phyloP scores from a whole-genome alignment of 2,888 invertebrate species.

The Plagodis pulveraria region DNA sequence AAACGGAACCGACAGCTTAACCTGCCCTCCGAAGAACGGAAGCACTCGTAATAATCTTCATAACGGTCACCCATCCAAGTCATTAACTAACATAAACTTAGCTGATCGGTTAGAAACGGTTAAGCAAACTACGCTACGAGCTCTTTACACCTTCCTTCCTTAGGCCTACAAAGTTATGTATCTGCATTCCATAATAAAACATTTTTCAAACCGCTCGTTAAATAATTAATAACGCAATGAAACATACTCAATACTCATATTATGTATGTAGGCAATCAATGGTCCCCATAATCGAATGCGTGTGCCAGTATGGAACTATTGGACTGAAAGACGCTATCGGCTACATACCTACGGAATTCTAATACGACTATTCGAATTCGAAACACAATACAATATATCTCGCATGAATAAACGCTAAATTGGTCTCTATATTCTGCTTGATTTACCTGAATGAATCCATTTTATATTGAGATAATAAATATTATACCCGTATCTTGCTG shows the following conservation, averaged over 20 bases:
- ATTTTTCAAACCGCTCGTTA: background rate
- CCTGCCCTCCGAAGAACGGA: no score
- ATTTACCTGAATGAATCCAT: slow-evolving; percentile 25
- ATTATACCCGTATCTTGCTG: slow-evolving; percentile 5
- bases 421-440: slow-evolving; percentile 28
- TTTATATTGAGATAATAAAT: slow-evolving; percentile 6
- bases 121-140: no score
- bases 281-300: slow-evolving; percentile 6
- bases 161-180: no score
- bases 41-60: no score
- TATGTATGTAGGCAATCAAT: background rate
- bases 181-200: no score
- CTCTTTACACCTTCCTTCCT: no score
- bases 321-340: slow-evolving; percentile 22
- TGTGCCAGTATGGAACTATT: slow-evolving; percentile 6
- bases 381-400: slow-evolving; percentile 30
- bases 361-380: slow-evolving; percentile 28
- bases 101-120: no score
- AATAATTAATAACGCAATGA: background rate
- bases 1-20: no score
- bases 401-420: slow-evolving; percentile 32
- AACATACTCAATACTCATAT: background rate
- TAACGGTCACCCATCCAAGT: no score
- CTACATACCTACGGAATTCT: slow-evolving; percentile 14
- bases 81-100: no score